A percentile compares a stretch with the other conserved stretches of the same genome.
Conservation (phyloP, 37 sponge, comb jelly and placozoan genomes). For the Beroe forskalii region DNA sequence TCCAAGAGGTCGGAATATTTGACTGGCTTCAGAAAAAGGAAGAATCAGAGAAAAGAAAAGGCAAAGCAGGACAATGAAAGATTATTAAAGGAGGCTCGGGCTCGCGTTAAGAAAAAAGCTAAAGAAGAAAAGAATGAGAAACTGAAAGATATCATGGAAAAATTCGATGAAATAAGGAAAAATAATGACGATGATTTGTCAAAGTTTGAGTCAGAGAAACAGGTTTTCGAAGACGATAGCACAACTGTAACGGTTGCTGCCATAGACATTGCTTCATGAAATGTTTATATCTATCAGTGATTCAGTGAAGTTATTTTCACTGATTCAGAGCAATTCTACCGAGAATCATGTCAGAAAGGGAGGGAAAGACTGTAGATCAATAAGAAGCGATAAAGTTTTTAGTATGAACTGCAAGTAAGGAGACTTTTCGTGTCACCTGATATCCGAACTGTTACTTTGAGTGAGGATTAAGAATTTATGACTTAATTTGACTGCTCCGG, state of each 20-base stretch:
- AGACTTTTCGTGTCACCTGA: too few species aligned
- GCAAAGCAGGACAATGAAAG: conserved; percentile 58
- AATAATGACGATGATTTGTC: background rate
- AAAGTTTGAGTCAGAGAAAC: conserved; percentile 28
- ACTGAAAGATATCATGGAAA: conserved; percentile 15
- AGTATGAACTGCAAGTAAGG: too few species aligned
- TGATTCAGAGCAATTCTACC: too few species aligned
- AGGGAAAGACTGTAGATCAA: too few species aligned
- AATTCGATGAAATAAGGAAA: conserved; percentile 26
- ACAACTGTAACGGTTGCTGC: conserved; percentile 62
- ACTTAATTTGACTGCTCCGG: too few species aligned
- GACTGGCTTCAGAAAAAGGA: conserved; percentile 53
- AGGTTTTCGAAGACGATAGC: conserved; percentile 43
- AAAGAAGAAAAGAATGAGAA: conserved; percentile 47
- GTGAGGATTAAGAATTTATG: too few species aligned
- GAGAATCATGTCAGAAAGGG: too few species aligned
- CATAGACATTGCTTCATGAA: conserved; percentile 14
- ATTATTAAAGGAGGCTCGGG: conserved; percentile 25
- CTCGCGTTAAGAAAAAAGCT: conserved; percentile 1
- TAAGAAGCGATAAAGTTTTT: too few species aligned
- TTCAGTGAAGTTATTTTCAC: too few species aligned
- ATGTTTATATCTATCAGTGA: too few species aligned
- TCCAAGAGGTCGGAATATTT: background rate
- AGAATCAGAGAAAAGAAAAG: conserved; percentile 52
- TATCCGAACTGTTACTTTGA: too few species aligned